Evolutionary conservation across 2,113 vertebrate genomes (phyloP), one percentile per base, ranked within the genome.

Genomic region (Castor canadensis): DNA sequence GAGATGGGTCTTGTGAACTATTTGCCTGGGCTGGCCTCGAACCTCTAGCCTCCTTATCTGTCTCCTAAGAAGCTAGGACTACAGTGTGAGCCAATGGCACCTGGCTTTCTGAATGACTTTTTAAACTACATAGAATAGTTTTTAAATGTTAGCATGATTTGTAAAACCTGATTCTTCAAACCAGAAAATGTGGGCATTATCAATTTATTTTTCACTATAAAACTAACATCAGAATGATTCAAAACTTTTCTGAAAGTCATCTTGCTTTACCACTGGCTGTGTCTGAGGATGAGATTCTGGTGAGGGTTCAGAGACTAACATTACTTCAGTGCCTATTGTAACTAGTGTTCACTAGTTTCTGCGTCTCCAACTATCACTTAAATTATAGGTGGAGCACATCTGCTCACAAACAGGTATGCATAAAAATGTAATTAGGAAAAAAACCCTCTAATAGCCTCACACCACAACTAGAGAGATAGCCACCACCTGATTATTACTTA

Each of bases 91-190:
- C n/a, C n/a, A n/a, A n/a, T n/a, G n/a, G n/a, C n/a, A n/a, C n/a
- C n/a, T n/a, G n/a, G n/a, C n/a, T n/a, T n/a, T 28, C 26, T 80
- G 76, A 77, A 86, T 91, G 58, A 56, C 67, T 47, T 94, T 54
- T 89, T 58, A 75, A 92, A 94, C 35, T 52, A 43, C 5, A 9
- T n/a, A n/a, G 9, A 8, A 60, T 72, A 10, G 16, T 75, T 87
- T 80, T 93, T 24, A 19, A 89, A 47, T 73, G n/a, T 45, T 49
- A 84, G 9, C 32, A 26, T 95, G 89, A 87, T 60, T 83, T 83
- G 64, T 35, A 87, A 89, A 95, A 93, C 35, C 32, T 67, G 32
- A 85, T 49, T 56, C 24, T 88, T 95, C 69, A 77, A 95, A 87
- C 30, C 87, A 82, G 19, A 67, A 97, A 90, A 92, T 77, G 24